phyloP scores from a whole-genome alignment of 64 coral and sea anemone species.

The Stichodactyla helianthus region DNA sequence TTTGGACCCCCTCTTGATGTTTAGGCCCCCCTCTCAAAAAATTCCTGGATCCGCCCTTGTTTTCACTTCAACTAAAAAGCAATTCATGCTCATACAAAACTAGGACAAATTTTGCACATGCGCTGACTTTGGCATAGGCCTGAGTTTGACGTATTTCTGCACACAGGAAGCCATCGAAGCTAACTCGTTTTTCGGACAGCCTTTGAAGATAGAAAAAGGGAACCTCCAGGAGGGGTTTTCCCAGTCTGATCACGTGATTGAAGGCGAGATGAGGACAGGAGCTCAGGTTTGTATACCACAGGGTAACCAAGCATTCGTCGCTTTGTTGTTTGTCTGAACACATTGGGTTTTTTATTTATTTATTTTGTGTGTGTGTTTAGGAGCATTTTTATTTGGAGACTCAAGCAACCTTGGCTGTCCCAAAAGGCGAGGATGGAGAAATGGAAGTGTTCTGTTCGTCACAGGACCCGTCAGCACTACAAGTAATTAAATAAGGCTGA shows the following conservation, averaged over 20 bases:
- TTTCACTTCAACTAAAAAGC: too few relatives aligned
- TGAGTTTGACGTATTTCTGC: background rate
- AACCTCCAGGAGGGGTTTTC: conserved; percentile 46
- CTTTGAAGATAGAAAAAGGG: conserved; percentile 35
- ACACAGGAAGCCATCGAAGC: conserved; percentile 68
- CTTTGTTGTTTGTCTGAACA: background rate
- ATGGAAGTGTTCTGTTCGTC: conserved; percentile 79
- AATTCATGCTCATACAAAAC: too few relatives aligned
- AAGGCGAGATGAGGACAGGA: conserved; percentile 61
- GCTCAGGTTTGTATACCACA: conserved; percentile 46
- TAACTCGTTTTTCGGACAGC: conserved; percentile 24
- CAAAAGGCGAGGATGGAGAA: conserved; percentile 83
- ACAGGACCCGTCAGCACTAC: conserved; percentile 52
- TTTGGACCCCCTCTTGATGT: too few relatives aligned
- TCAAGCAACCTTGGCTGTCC: conserved; percentile 70
- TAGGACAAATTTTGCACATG: too few relatives aligned
- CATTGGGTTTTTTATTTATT: too few relatives aligned
- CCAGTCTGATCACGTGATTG: conserved; percentile 41
- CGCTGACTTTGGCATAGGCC: too few relatives aligned
- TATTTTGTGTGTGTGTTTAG: background rate
- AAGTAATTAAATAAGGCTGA: conserved; percentile 30
- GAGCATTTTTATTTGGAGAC: conserved; percentile 93
- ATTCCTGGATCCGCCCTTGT: too few relatives aligned
- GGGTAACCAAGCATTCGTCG: background rate
- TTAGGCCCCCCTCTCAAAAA: too few relatives aligned